Evolutionary conservation across 2,888 invertebrate species (phyloP), one percentile per base, ranked within the genome.

Genomic region (Cataglyphis albicans): DNA sequence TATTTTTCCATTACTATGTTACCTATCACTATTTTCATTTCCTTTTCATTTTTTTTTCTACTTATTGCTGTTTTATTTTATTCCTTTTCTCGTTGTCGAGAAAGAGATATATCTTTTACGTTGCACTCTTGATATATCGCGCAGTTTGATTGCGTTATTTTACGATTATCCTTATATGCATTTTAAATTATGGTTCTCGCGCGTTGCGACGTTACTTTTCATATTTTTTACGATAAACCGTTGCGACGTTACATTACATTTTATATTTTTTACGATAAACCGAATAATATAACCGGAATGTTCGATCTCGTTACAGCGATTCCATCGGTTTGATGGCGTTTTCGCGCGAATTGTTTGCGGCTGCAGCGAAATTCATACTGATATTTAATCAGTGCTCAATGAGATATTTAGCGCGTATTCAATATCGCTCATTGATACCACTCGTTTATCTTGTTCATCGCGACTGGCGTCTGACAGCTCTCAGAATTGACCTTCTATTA

Each of bases 331-430:
- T 59, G 59, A 78, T 21, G 32, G 2, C 32, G 32, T 44, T 44
- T 9, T 21, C 44, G 21, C 55, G 18, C 48, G 59, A 6, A 72
- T 80, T 80, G 41, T 25, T 59, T 44, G 76, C 25, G 57, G 18
- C 44, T 4, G 41, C 29, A 7, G 25, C 12, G 59, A 72, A 59
- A 80, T 32, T 80, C 9, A 59, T 44, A 59, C 44, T 59, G 78
- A 80, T 80, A 80, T 80, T 80, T 80, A 72, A 80, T 72, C 44
- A 59, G 12, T 25, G 29, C 64, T 35, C 32, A 38, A 59, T 59
- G 70, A 70, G 72, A 72, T 72, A 72, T 80, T 68, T 44, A 25
- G 10, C 44, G 57, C 72, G 25, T 48, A 59, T 44, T 44, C 21
- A n/a, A 72, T 78, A 78, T 78, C 32, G n/a, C 44, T 9, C 12